These are phyloP conservation scores for Diplodus sargus DNA, from an alignment of 2,797 vertebrate species.

Conservation along the genomic window DNA sequence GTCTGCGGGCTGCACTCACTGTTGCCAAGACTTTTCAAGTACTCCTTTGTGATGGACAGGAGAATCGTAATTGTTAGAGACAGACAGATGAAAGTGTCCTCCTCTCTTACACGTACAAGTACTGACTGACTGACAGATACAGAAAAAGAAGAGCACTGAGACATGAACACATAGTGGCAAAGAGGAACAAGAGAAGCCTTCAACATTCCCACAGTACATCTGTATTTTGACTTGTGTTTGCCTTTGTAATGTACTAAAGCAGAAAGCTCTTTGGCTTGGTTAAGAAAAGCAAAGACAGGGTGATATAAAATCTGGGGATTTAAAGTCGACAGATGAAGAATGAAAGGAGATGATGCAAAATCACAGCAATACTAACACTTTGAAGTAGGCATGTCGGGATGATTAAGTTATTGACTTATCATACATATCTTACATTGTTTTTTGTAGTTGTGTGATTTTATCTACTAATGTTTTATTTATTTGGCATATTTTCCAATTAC, in stretches of 20 bases:
- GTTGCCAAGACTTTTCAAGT: constrained; percentile 94
- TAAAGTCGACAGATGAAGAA: not conserved
- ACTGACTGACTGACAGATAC: constrained; percentile 39
- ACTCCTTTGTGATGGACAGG: constrained; percentile 79
- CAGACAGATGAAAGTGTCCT: constrained; percentile 47
- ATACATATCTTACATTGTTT: no score
- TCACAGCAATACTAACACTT: not conserved
- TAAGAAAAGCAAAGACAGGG: not conserved
- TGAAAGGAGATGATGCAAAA: not conserved
- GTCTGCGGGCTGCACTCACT: constrained; percentile 93
- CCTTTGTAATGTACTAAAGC: not conserved
- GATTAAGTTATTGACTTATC: no score
- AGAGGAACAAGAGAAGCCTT: constrained; percentile 12
- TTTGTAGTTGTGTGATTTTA: no score
- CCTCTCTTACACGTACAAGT: constrained; percentile 22
- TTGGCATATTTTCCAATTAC: no score
- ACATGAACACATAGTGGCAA: constrained; percentile 32
- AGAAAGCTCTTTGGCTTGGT: not conserved
- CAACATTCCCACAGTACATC: constrained; percentile 1
- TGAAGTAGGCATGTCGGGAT: no score
- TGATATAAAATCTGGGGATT: not conserved
- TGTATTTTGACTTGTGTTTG: not conserved
- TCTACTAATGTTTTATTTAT: no score
- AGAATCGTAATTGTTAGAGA: constrained; percentile 58
- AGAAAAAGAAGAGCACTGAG: constrained; percentile 21